Conservation (phyloP, 2,113 vertebrate genomes). For the Zosterops hypoxanthus region DNA sequence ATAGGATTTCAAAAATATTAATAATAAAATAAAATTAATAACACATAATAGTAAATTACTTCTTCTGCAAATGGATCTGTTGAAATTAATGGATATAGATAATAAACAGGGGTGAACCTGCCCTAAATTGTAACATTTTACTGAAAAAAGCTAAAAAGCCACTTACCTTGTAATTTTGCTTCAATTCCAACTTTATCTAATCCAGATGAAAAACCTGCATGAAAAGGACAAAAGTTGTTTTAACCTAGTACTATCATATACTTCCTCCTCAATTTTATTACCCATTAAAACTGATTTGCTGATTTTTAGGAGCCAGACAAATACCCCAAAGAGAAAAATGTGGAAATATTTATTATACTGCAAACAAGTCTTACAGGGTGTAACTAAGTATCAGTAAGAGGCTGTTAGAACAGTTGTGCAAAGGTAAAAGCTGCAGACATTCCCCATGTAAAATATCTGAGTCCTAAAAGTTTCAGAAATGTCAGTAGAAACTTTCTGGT, state of each 20-base stretch:
- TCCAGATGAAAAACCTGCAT: conserved; percentile 84
- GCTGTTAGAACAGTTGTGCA: neutral
- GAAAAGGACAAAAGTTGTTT: conserved; percentile 10
- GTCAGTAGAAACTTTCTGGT: neutral
- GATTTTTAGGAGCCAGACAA: neutral
- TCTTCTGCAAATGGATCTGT: neutral
- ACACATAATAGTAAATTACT: neutral
- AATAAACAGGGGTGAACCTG: neutral
- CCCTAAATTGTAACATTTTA: neutral
- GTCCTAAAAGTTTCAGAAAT: neutral
- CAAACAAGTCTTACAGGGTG: neutral
- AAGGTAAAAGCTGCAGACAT: neutral
- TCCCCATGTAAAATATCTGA: neutral
- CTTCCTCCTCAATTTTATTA: neutral
- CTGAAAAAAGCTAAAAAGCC: neutral
- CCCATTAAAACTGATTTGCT: neutral
- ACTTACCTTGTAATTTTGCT: conserved; percentile 91
- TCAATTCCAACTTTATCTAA: conserved; percentile 91
- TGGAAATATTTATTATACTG: neutral
- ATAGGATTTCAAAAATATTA: neutral
- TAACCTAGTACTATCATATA: neutral
- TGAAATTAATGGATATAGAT: neutral
- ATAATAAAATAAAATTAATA: neutral
- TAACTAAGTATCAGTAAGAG: neutral
- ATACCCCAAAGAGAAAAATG: neutral